Evolutionary conservation across 2,113 vertebrate genomes (phyloP), one percentile per base, ranked within the genome.

Genomic region (Dasyprocta punctata): DNA sequence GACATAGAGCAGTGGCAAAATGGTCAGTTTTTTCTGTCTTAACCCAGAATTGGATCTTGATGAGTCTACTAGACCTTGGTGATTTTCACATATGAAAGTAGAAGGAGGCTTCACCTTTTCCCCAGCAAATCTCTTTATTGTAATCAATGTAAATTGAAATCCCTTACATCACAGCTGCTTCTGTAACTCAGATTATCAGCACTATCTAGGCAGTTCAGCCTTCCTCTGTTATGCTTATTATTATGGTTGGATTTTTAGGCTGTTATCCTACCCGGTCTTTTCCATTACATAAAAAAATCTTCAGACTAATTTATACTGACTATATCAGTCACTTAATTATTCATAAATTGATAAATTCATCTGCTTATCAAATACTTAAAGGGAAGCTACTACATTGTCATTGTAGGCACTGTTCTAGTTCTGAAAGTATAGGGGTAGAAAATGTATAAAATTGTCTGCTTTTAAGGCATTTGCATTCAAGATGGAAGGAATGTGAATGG

Each of bases 171-270:
- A 97, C 83, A 98, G 94, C 67, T 97, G 97, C 90, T 98, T 92
- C 52, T 97, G 73, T 97, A 98, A 98, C 97, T 98, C 97, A 97
- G 95, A 63, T 58, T 97, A 97, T 98, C 97, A 97, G 97, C 86
- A 95, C 95, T 56, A 20, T 61, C 94, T 71, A 96, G 96, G 95
- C 95, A 95, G 58, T 65, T 41, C 92, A 94, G 60, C 14, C 3
- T 84, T 87, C 88, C 95, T 97, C 96, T 96, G 87, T 96, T 47
- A 94, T 33, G 63, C 47, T 97, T 93, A 84, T 28, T 89, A 84
- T 84, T 17, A 52, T 80, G 28, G 6, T 10, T 5, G 67, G 52
- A 71, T 90, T 90, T 87, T 24, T 7, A 41, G 49, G 2, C 13
- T 60, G 19, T 67, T 78, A 63, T 78, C 7, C 33, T 93, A 28